Base-by-base conservation (phyloP, 2,888 invertebrate species). In the Nemotelus pantherinus region DNA sequence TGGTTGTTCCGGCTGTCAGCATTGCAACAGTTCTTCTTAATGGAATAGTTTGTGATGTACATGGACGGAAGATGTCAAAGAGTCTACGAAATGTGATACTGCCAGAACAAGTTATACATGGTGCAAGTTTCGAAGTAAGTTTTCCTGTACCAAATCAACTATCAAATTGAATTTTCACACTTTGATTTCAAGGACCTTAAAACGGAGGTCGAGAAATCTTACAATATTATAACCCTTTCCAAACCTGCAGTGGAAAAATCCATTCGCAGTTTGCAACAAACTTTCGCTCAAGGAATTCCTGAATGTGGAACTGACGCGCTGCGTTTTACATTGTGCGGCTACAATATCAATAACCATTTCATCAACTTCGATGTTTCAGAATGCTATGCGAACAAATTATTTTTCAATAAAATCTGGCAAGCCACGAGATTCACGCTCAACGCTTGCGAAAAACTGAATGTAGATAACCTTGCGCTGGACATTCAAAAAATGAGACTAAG, bases 331-430 rank as follows among this genome's bases (percentile, higher is more conserved):
- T 88, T 99, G 2, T 92, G 96, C 68, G 93, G 94, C n/a, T 93
- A 94, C 80, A 94, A 97, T 80, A 91, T 98, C 3, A 98, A 99
- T 87, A 89, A 88, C 0, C 89, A 91, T 84, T 91, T 88, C 79
- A 97, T 99, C 74, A 98, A 97, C 88, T 92, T 99, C 82, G 98
- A 99, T 86, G 94, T 99, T 9, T 85, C 87, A 1, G 89, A 92
- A 82, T 93, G 94, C 80, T 85, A 90, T 78, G 89, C 90, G 0
- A 93, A 93, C 83, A 92, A 93, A 83, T 89, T 93, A 75, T 97
- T 97, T 86, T 93, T 95, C 82, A 99, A 99, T 87, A 99, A 99
- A 90, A 93, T 99, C 68, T 99, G 98, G 98, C 98, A 99, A 86
- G 94, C 96, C 2, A 89, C 93, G 2, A 90, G 90, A 81, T 95